Conservation (phyloP, 2,797 vertebrate genomes). For the Propithecus deckenii region DNA sequence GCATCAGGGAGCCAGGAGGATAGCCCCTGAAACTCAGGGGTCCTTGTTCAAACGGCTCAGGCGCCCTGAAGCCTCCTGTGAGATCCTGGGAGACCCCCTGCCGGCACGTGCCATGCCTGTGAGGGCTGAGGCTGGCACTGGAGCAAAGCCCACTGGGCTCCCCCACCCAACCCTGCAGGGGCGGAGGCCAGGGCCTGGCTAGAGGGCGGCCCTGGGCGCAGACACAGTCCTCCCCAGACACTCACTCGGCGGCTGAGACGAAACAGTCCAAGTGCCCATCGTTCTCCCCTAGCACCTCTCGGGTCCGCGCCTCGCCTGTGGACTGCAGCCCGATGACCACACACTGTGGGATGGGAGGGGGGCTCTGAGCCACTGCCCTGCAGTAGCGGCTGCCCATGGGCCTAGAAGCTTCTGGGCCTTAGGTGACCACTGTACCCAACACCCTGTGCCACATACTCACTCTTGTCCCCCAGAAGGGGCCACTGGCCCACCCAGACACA, state of each 20-base stretch:
- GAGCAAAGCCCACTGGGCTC: neutral
- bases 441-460: neutral
- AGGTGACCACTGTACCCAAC: neutral
- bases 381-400: too few relatives aligned
- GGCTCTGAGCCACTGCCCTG: neutral
- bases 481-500: neutral
- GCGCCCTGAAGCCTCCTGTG: accelerated
- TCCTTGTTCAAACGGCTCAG: neutral
- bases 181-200: neutral
- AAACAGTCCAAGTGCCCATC: constrained; percentile 96
- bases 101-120: neutral
- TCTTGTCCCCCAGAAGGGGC: neutral
- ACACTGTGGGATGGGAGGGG: constrained; percentile 85
- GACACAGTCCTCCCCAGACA: constrained; percentile 39
- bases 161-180: too few relatives aligned
- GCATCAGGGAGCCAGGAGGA: neutral
- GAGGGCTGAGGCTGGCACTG: accelerated
- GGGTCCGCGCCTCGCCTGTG: constrained; percentile 97
- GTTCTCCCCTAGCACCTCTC: constrained; percentile 97
- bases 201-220: neutral
- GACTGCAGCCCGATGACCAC: constrained; percentile 98
- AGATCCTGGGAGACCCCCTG: neutral
- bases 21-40: neutral
- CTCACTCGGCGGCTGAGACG: constrained; percentile 98
- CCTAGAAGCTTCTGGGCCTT: neutral